Evolutionary conservation across 2,888 invertebrate species (phyloP), one percentile per base, ranked within the genome.

Genomic region (Linnaemya vulpina): DNA sequence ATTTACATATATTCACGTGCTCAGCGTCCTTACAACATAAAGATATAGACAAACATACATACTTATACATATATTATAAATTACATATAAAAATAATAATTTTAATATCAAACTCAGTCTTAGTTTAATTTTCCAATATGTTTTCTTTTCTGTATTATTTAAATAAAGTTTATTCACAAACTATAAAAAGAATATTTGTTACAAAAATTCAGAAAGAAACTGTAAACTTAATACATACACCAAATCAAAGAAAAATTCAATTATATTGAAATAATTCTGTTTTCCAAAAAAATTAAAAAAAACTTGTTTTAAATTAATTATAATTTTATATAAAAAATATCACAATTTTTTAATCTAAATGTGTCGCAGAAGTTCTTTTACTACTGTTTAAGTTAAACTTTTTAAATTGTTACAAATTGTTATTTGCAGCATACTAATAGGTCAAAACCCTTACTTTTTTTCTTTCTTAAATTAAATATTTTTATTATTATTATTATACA

Each of bases 321-420:
- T 17, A 20, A 40, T 65, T 40, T 53, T 49, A 58, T 71, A 58
- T 38, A 46, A 17, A 51, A 58, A 58, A 53, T 38, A 68, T 60
- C 35, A 67, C 70, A 62, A 80, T 70, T 68, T 13, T 25, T 25
- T 55, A 38, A 70, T 65, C 76, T 65, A 65, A 65, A 40, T 43
- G 71, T 82, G 58, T 63, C 5, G 51, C 22, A 55, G 20, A 65
- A 55, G 43, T 43, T 62, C 25, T 74, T 58, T 46, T 55, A 40
- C 70, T 20, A 15, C 71, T 20, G 15, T 5, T 51, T 76, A 76
- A 80, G 71, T 55, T 71, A 51, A 71, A 43, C 58, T 73, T 80
- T 60, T 80, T 60, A 51, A 77, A 81, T 67, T 73, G 71, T 80
- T 84, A 80, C 62, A 84, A 84, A 67, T 65, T 79, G 76, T 84